phyloP scores from a whole-genome alignment of 2,797 vertebrate genomes.

The Sebastes elongatus region DNA sequence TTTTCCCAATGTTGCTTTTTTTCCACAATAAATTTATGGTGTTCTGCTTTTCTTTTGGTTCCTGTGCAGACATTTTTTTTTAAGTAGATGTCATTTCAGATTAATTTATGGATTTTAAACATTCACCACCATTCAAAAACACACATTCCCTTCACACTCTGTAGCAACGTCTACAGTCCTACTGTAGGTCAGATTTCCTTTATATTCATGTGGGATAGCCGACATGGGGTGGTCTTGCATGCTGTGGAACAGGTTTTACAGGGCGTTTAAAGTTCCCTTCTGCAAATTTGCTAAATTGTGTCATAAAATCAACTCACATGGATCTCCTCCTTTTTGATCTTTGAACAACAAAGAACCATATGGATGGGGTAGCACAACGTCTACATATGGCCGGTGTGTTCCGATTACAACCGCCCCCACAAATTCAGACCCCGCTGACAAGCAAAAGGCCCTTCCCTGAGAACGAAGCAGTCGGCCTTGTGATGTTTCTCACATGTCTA shows the following conservation, averaged over 20 bases:
- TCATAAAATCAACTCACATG: slow-evolving; percentile 78
- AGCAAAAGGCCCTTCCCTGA: slow-evolving; percentile 59
- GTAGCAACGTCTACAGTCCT: not conserved
- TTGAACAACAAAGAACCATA: slow-evolving; percentile 74
- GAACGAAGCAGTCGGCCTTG: slow-evolving; percentile 39
- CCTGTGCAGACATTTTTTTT: slow-evolving; percentile 13
- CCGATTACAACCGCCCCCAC: slow-evolving; percentile 38
- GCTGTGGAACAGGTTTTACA: slow-evolving; percentile 63
- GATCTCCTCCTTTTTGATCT: slow-evolving; percentile 73
- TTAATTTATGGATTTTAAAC: slow-evolving; percentile 7
- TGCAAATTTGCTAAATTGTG: slow-evolving; percentile 73
- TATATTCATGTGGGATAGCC: slow-evolving; percentile 24
- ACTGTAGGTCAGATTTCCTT: slow-evolving; percentile 1
- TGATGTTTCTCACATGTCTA: slow-evolving; percentile 73
- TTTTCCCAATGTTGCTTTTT: slow-evolving; percentile 80
- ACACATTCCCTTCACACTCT: not conserved
- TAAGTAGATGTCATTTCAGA: not conserved
- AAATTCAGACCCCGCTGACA: slow-evolving; percentile 64
- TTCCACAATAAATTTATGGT: slow-evolving; percentile 93
- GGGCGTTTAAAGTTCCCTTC: slow-evolving; percentile 54
- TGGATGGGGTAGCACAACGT: slow-evolving; percentile 61
- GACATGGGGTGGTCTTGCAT: slow-evolving; percentile 52
- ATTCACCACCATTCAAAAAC: not conserved
- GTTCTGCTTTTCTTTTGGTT: slow-evolving; percentile 73
- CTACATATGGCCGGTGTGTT: slow-evolving; percentile 67